Evolutionary conservation across 2,797 vertebrate genomes (phyloP).

Genomic region (Simalia tracyae): DNA sequence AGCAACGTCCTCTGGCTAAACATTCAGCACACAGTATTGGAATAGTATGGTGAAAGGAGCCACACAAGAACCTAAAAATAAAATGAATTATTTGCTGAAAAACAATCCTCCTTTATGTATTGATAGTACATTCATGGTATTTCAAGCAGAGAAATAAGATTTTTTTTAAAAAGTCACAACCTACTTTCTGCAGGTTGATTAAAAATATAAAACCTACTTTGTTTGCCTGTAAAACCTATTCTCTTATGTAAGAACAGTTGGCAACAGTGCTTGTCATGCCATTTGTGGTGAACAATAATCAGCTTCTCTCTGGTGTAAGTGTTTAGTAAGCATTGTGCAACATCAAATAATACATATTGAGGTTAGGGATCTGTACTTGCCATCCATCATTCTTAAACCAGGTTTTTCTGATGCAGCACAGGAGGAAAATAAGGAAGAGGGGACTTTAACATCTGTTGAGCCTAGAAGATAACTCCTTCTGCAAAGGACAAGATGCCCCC

Average conservation of each 20-base stretch:
- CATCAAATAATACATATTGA: not conserved
- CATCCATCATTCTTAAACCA: conserved; percentile 9
- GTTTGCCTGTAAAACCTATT: not conserved
- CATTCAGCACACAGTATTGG: not conserved
- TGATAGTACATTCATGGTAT: conserved; percentile 6
- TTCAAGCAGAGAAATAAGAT: conserved; percentile 26
- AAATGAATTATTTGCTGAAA: conserved; percentile 18
- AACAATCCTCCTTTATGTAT: conserved; percentile 40
- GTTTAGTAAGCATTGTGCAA: not conserved
- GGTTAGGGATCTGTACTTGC: conserved; percentile 9
- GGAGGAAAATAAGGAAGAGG: conserved; percentile 7
- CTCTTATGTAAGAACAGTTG: not conserved
- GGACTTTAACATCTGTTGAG: conserved; percentile 37
- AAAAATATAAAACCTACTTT: conserved; percentile 28
- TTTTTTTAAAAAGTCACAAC: conserved; percentile 20
- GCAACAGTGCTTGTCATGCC: not conserved
- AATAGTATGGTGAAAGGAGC: conserved; percentile 9
- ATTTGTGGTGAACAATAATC: not conserved
- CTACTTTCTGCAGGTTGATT: conserved; percentile 25
- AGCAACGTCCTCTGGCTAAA: conserved; percentile 18
- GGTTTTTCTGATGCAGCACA: conserved; percentile 38
- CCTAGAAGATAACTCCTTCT: conserved; percentile 46
- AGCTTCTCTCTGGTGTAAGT: not conserved
- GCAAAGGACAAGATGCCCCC: conserved; percentile 5
- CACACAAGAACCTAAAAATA: not conserved